Percentiles rank a stretch among this genome's conserved stretches.
Conservation (phyloP, 2,797 vertebrate species). For the Naso thynnoides region DNA sequence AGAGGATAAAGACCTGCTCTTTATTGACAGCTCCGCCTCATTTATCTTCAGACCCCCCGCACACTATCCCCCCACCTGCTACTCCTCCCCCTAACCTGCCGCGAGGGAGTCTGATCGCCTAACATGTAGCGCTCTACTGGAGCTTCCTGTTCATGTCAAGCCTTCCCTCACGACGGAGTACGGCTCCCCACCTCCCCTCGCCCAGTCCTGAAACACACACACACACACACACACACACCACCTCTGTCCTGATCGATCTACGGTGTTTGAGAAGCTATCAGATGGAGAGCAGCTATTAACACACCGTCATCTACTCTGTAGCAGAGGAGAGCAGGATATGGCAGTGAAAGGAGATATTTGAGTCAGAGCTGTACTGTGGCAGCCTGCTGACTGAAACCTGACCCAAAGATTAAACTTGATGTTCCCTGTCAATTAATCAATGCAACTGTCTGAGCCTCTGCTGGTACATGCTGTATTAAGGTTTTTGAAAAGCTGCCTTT, state of each 20-base stretch:
- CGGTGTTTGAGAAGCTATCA: conserved; percentile 61
- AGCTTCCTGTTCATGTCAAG: conserved; percentile 49
- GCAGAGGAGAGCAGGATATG: conserved; percentile 30
- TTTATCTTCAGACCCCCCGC: conserved; percentile 29
- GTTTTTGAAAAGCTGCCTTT: background rate
- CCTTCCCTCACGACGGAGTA: conserved; percentile 30
- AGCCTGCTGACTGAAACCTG: conserved; percentile 25
- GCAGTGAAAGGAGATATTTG: conserved; percentile 32
- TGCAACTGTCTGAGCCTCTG: conserved; percentile 22
- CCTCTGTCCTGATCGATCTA: conserved; percentile 51
- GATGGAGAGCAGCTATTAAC: conserved; percentile 62
- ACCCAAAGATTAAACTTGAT: conserved; percentile 36
- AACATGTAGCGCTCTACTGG: conserved; percentile 39
- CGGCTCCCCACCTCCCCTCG: conserved; percentile 15
- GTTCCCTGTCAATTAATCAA: conserved; percentile 49
- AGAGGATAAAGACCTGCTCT: conserved; percentile 53
- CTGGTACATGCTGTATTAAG: background rate
- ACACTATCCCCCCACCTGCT: background rate
- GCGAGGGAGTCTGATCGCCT: conserved; percentile 39
- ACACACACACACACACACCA: conserved; percentile 11
- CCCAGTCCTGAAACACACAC: conserved; percentile 16
- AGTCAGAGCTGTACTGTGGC: conserved; percentile 25
- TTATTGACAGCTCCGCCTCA: conserved; percentile 62
- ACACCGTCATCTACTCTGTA: conserved; percentile 50
- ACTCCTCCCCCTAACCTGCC: conserved; percentile 20